Evolutionary conservation across 2,797 vertebrate species (phyloP), one percentile per base, ranked within the genome.

Genomic region (Somateria mollissima): DNA sequence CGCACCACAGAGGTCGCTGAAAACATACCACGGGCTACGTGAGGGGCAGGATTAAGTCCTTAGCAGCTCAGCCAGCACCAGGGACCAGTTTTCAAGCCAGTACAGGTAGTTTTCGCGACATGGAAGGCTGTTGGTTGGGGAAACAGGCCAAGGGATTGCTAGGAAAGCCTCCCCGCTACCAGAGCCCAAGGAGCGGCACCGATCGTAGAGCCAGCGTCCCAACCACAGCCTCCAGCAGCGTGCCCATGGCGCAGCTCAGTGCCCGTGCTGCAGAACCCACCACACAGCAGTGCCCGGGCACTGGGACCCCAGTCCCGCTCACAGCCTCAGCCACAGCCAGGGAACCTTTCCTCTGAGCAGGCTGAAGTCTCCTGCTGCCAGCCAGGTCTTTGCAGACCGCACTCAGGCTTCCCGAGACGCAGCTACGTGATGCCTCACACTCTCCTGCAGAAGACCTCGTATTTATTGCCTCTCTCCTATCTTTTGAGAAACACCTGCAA

Each of bases 281-380:
- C 49, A 3, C 17, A 0, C 1, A 9, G 0, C 49, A 56, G n/a
- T 10, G 0, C 34, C 61, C 1, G 0, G 19, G 8, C 60, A 21
- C 1, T 1, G 53, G 39, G 27, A 20, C 53, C 28, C 71, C 8
- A 17, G 22, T 12, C 66, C 61, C 30, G 11, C 72, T 43, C 22
- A 39, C 8, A 51, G 37, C 57, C 53, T n/a, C 1, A 4, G 28
- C 62, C 62, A 11, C 43, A 60, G 70, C 12, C 58, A 14, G 21
- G 36, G 74, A 61, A 49, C 24, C 37, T 22, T 13, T 36, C 32
- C 78, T 25, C 24, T 0, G 2, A 15, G 51, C 19, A 1, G 28
- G 56, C 41, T 17, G 30, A 49, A n/a, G 16, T 5, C 51, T 57
- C 62, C 49, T 2, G 45, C 15, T 20, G 32, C 2, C 4, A 77